A percentile compares a stretch with the other conserved stretches of the same genome.
Conservation (phyloP, 1,140 invertebrate species). For the Drosophila parvula region DNA sequence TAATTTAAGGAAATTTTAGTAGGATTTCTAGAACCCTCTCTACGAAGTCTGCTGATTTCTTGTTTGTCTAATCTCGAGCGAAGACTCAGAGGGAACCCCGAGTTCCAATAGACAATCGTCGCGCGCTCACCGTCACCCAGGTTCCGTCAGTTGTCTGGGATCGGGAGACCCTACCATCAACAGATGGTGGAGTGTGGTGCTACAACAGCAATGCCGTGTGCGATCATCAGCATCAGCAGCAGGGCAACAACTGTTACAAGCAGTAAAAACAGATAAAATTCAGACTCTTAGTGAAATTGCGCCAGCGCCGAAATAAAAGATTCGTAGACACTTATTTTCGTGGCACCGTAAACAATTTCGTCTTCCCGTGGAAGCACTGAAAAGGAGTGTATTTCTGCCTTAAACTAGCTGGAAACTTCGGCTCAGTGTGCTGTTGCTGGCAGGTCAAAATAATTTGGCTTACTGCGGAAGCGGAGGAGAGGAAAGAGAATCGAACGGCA, state of each 20-base stretch:
- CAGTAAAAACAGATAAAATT: constrained; percentile 76
- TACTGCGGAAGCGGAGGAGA: constrained; percentile 55
- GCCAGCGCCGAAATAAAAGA: constrained; percentile 55
- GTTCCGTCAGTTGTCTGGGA: constrained; percentile 60
- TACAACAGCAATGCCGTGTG: constrained; percentile 25
- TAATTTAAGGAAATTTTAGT: neutral
- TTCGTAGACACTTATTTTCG: constrained; percentile 48
- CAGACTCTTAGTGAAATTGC: constrained; percentile 65
- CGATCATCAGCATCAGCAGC: constrained; percentile 29
- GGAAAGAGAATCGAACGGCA: constrained; percentile 2
- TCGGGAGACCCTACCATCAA: constrained; percentile 31
- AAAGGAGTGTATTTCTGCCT: neutral
- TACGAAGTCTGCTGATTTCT: neutral
- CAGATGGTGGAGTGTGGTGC: constrained; percentile 74
- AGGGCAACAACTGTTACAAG: constrained; percentile 74
- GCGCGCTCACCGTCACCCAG: constrained; percentile 39
- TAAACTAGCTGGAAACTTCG: constrained; percentile 13
- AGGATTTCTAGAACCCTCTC: neutral
- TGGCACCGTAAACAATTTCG: constrained; percentile 40
- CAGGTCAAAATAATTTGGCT: constrained; percentile 77
- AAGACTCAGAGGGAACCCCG: neutral
- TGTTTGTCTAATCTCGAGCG: neutral
- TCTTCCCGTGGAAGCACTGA: neutral
- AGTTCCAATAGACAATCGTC: constrained; percentile 41
- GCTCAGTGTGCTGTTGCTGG: constrained; percentile 45